Evolutionary conservation across 2,797 vertebrate genomes (phyloP).

Genomic region (Pygocentrus nattereri): DNA sequence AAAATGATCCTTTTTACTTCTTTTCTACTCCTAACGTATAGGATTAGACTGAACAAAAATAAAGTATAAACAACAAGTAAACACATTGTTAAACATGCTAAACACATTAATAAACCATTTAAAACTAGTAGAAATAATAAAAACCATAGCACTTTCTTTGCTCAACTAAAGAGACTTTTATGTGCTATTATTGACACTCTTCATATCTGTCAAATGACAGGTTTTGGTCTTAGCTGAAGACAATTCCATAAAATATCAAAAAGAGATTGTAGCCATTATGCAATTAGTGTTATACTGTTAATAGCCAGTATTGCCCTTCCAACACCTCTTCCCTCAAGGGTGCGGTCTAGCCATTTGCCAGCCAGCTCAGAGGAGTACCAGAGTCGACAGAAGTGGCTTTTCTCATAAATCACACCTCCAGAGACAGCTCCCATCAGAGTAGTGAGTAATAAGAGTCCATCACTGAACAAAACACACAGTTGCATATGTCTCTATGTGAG

Average conservation of each 20-base stretch:
- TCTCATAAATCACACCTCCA: conserved; percentile 48
- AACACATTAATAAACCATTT: too few species aligned
- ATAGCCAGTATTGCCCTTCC: background rate
- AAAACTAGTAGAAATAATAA: too few species aligned
- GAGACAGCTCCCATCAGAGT: conserved; percentile 11
- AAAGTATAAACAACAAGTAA: too few species aligned
- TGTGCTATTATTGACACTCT: background rate
- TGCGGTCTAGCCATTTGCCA: background rate
- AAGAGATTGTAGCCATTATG: background rate
- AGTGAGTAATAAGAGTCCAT: conserved; percentile 44
- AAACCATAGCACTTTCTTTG: too few species aligned
- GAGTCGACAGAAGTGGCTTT: conserved; percentile 34
- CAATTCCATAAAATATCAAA: background rate
- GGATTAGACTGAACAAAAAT: too few species aligned
- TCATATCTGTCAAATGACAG: too few species aligned
- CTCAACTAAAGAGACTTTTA: background rate
- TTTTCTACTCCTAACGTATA: too few species aligned
- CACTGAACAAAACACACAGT: conserved; percentile 41
- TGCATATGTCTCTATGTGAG: conserved; percentile 11
- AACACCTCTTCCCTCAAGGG: background rate
- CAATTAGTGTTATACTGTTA: background rate
- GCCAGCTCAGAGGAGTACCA: conserved; percentile 15
- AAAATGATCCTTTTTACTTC: too few species aligned
- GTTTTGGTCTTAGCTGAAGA: background rate
- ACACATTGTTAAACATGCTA: too few species aligned